Evolutionary conservation across 2,113 vertebrate genomes (phyloP), one percentile per base, ranked within the genome.

Genomic region (Cryptomyrus ogoouensis): DNA sequence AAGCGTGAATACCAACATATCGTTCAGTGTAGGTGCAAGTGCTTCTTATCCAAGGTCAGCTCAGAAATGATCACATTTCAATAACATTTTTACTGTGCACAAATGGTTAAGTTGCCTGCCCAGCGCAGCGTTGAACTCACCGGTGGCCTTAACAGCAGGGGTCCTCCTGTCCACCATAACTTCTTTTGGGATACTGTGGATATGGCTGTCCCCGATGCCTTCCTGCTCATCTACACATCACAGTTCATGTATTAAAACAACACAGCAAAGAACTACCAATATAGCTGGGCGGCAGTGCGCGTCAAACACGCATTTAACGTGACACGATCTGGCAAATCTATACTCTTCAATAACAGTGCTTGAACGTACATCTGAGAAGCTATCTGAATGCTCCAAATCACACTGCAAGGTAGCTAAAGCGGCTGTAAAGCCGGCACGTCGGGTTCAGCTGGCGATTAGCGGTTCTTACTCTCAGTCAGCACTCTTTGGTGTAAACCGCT

Each of bases 141-240:
- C 98, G 94, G 98, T 99, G 91, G 98, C 97, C 90, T 97, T 99
- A 3, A 97, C 96, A 0, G 97, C 93, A 3, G 97, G 93, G 15
- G 96, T 92, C 88, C 96, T 96, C 90, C 96, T 91, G 35, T 95
- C 95, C 91, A 96, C 92, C 66, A 83, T 93, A 89, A 90, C 91
- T 80, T 96, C 95, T 77, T 92, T 95, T 58, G 94, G 89, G 46
- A 95, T 94, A 91, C 90, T 93, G 15, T 88, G 91, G 90, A 91
- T 92, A 66, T 96, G 85, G 89, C 94, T 91, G 35, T 98, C 97
- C 21, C 93, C 93, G 90, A 93, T 93, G 49, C 92, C 93, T 42
- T 98, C 97, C 50, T 96, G 96, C 88, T 99, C 98, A 92, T 98
- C 97, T 97, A 92, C 13, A 91, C 89, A 56, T 6, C 53, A 88